A percentile compares a stretch with the other conserved stretches of the same genome.
phyloP scores from a whole-genome alignment of 1,140 invertebrate genomes.

The Argopecten irradians region DNA sequence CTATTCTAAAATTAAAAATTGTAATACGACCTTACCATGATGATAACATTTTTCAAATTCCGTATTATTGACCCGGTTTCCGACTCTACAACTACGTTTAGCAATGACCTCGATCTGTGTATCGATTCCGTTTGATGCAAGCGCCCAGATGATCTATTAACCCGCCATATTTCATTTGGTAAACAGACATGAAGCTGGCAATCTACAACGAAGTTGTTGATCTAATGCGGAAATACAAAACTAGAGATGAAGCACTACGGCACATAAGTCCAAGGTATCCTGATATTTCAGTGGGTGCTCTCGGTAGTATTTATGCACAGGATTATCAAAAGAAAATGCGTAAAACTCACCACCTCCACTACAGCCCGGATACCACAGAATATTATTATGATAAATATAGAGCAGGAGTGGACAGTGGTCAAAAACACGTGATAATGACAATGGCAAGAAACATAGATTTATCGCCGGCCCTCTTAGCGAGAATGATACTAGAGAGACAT shows the following conservation, averaged over 20 bases:
- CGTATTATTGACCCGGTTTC: conserved; percentile 7
- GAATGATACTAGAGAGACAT: conserved; percentile 83
- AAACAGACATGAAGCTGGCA: conserved; percentile 54
- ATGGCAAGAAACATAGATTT: conserved; percentile 79
- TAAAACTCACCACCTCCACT: conserved; percentile 69
- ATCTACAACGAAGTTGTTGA: conserved; percentile 59
- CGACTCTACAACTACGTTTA: neutral
- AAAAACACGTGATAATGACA: conserved; percentile 79
- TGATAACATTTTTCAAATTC: too few species aligned
- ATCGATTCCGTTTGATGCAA: neutral
- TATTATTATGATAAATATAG: conserved; percentile 68
- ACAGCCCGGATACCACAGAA: conserved; percentile 56
- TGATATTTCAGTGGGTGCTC: conserved; percentile 58
- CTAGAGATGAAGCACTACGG: conserved; percentile 52
- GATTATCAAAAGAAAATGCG: conserved; percentile 75
- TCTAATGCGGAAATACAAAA: conserved; percentile 54
- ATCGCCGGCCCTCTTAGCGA: conserved; percentile 82
- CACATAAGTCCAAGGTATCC: conserved; percentile 54
- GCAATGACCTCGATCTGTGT: too few species aligned
- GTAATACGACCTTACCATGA: too few species aligned
- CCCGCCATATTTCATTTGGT: conserved; percentile 14
- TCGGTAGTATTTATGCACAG: conserved; percentile 75
- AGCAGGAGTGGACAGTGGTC: conserved; percentile 60
- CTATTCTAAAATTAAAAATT: too few species aligned
- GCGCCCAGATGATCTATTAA: neutral